Base-by-base conservation (phyloP, 1,140 invertebrate species). In the Habropoda laboriosa region DNA sequence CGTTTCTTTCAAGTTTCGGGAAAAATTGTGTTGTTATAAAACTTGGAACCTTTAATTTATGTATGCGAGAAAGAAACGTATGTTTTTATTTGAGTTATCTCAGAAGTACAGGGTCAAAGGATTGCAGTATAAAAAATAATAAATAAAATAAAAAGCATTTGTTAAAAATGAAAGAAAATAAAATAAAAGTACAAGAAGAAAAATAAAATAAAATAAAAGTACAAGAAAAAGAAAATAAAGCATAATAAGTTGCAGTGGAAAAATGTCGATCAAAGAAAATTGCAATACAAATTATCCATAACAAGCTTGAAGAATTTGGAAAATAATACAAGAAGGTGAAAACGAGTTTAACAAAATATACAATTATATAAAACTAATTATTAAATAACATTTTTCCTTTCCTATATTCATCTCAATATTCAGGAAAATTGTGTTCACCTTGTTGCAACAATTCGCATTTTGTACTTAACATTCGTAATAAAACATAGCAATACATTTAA, bases 121-220 rank as follows among this genome's bases (percentile, higher is more conserved):
- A 64, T 27, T 42, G 7, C 6, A 57, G 8, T 70, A 18, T 35
- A 16, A 55, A 72, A 45, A 21, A 51, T 18, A 40, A 63, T 79
- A n/a, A n/a, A n/a, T 78, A 40, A 70, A 47, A 55, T 47, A 67
- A 68, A 21, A 79, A 18, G 6, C 10, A 32, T 76, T 78, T 71
- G 40, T 79, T 64, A 53, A 64, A 60, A 64, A n/a, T n/a, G n/a
- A n/a, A 58, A 70, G 51, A 64, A 53, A 40, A 60, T 35, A 64
- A 66, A 45, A 42, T 12, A 47, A 66, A 45, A 67, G 45, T 66
- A 42, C n/a, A n/a, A n/a, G 40, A 35, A n/a, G 57, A 24, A 60
- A 61, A 6, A 35, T 57, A 58, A 71, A 78, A n/a, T 45, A 57
- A 40, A 42, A 38, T 40, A 53, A 55, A 40, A 53, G 40, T 0